Evolutionary conservation across 2,888 invertebrate species (phyloP).

Genomic region (Cephus rjabovi): DNA sequence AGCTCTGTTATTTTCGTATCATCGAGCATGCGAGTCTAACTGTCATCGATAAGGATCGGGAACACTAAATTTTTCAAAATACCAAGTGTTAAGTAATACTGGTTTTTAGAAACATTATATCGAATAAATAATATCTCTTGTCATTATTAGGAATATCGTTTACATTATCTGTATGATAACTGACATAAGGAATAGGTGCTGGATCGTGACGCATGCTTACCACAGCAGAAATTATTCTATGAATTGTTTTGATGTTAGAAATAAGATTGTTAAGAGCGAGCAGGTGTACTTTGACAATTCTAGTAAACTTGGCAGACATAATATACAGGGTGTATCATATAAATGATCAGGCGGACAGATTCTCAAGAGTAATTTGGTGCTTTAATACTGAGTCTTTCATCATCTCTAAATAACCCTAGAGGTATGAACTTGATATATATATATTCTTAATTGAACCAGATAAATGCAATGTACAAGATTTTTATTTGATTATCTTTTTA

Average conservation of each 20-base stretch:
- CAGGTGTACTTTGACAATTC: slow-evolving; percentile 39
- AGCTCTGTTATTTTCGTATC: not conserved
- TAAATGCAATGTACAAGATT: not conserved
- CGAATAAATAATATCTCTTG: too few species aligned
- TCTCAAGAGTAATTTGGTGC: not conserved
- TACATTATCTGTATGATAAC: too few species aligned
- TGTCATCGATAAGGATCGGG: not conserved
- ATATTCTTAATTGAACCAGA: not conserved
- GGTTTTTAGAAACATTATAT: too few species aligned
- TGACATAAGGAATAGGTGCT: not conserved
- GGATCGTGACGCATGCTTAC: not conserved
- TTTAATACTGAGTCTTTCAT: not conserved
- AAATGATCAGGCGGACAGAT: not conserved
- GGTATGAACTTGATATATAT: not conserved
- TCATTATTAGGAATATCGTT: too few species aligned
- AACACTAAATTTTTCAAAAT: too few species aligned
- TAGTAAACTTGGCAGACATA: slow-evolving; percentile 36
- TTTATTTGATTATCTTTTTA: not conserved
- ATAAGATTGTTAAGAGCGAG: slow-evolving; percentile 43
- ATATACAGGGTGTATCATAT: slow-evolving; percentile 20
- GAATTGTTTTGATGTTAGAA: slow-evolving; percentile 34
- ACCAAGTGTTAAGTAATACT: too few species aligned
- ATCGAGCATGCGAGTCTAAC: not conserved
- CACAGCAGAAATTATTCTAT: not conserved
- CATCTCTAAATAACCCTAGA: not conserved